phyloP scores from a whole-genome alignment of 2,797 vertebrate genomes.

The Schizopygopsis malacanthus region DNA sequence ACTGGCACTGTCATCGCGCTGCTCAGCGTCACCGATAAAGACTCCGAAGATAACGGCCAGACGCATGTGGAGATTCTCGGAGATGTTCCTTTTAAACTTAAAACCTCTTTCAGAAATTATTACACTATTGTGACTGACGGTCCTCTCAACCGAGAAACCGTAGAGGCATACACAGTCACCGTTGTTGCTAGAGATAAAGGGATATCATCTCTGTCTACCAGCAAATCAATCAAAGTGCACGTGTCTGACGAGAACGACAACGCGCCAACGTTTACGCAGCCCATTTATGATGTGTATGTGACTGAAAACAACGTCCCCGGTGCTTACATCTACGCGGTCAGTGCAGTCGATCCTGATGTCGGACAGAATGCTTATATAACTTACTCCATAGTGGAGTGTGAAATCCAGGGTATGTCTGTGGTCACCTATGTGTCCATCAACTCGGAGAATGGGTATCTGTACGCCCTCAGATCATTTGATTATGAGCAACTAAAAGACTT shows the following conservation, averaged over 20 bases:
- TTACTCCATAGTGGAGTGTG: slow-evolving; percentile 93
- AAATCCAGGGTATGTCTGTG: slow-evolving; percentile 97
- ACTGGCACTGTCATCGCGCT: slow-evolving; percentile 95
- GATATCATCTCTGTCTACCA: slow-evolving; percentile 86
- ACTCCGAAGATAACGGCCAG: slow-evolving; percentile 94
- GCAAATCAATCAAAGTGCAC: slow-evolving; percentile 92
- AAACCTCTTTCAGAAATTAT: slow-evolving; percentile 93
- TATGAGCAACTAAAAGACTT: slow-evolving; percentile 97
- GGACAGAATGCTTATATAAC: slow-evolving; percentile 89
- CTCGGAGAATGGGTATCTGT: slow-evolving; percentile 94
- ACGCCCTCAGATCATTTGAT: slow-evolving; percentile 94
- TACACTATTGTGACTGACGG: slow-evolving; percentile 94
- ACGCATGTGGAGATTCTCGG: slow-evolving; percentile 93
- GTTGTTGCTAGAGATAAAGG: slow-evolving; percentile 91
- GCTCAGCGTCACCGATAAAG: slow-evolving; percentile 92
- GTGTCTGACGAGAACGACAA: slow-evolving; percentile 98
- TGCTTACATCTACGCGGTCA: slow-evolving; percentile 96
- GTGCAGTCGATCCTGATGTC: slow-evolving; percentile 89
- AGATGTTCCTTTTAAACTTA: slow-evolving; percentile 93
- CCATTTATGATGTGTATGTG: slow-evolving; percentile 92
- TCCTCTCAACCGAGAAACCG: slow-evolving; percentile 88
- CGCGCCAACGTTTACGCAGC: slow-evolving; percentile 90
- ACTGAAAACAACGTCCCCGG: slow-evolving; percentile 98
- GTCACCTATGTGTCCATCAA: slow-evolving; percentile 99
- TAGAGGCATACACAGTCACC: slow-evolving; percentile 90